These are phyloP conservation scores for Anthrax anthrax DNA, from an alignment of 2,888 invertebrate genomes.

Conservation along the genomic window DNA sequence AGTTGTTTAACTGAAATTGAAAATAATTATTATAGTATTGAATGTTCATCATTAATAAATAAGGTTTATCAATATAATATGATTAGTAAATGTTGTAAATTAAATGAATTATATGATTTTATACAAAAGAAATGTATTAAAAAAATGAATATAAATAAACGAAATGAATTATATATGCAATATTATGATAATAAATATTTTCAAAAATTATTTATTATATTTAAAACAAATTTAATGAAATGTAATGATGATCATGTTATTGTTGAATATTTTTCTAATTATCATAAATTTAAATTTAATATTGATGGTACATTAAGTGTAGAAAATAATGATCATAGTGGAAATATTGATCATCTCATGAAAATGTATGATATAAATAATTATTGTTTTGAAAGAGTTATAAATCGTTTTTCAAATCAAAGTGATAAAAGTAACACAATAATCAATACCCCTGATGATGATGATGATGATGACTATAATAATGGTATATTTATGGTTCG, in stretches of 20 bases:
- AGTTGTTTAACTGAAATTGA: conserved; percentile 7
- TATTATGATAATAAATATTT: conserved; percentile 12
- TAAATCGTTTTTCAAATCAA: conserved; percentile 5
- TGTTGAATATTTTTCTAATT: conserved; percentile 23
- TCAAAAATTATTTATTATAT: conserved; percentile 17
- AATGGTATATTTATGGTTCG: conserved; percentile 7
- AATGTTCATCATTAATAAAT: conserved; percentile 4
- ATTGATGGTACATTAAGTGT: conserved; percentile 12
- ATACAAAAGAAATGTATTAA: conserved; percentile 16
- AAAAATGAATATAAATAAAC: not conserved
- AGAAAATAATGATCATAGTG: conserved; percentile 12
- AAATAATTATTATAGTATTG: conserved; percentile 4
- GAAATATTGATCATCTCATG: no score
- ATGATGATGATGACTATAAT: not conserved
- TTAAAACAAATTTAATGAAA: conserved; percentile 19
- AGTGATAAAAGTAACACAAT: not conserved
- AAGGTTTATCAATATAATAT: conserved; percentile 1
- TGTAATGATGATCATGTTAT: conserved; percentile 22
- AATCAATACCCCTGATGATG: not conserved
- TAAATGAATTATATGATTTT: conserved; percentile 20
- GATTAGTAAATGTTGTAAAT: conserved; percentile 28
- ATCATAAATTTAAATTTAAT: conserved; percentile 17
- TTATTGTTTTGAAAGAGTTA: conserved; percentile 27
- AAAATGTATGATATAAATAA: conserved; percentile 12
- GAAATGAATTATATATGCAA: not conserved